phyloP scores from a whole-genome alignment of 2,888 invertebrate species.

The Spisula subtruncata region DNA sequence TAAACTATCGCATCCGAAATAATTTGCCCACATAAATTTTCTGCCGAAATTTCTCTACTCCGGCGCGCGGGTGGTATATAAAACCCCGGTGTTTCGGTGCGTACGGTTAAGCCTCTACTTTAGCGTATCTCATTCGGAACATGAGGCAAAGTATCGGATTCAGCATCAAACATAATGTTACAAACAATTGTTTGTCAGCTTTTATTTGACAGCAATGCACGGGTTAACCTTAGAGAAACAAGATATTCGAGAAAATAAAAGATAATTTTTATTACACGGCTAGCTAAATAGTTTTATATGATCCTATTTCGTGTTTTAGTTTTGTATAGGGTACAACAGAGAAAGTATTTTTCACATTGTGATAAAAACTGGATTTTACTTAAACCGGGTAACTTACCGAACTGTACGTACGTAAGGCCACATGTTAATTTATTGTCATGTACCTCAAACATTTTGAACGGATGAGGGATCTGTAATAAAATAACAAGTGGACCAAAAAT shows the following conservation, averaged over 20 bases:
- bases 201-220: slow-evolving; percentile 60
- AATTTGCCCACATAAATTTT: slow-evolving; percentile 64
- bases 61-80: slow-evolving; percentile 29
- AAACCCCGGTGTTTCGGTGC: slow-evolving; percentile 20
- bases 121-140: slow-evolving; percentile 64
- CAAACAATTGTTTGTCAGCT: slow-evolving; percentile 48
- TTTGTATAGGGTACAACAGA: slow-evolving; percentile 17
- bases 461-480: too few relatives aligned
- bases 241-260: slow-evolving; percentile 56
- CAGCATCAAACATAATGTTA: slow-evolving; percentile 46
- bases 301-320: slow-evolving; percentile 47
- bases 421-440: too few relatives aligned
- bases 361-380: not conserved
- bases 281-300: slow-evolving; percentile 41
- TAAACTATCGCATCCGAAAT: slow-evolving; percentile 26
- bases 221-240: slow-evolving; percentile 57
- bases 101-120: slow-evolving; percentile 31
- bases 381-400: not conserved
- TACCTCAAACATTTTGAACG: too few relatives aligned
- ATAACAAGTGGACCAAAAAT: too few relatives aligned
- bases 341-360: slow-evolving; percentile 22
- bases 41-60: slow-evolving; percentile 8
- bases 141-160: slow-evolving; percentile 50
- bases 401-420: not conserved
- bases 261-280: slow-evolving; percentile 60